Base-by-base conservation (phyloP, 2,888 invertebrate species). In the Hirtodrosophila cameraria region DNA sequence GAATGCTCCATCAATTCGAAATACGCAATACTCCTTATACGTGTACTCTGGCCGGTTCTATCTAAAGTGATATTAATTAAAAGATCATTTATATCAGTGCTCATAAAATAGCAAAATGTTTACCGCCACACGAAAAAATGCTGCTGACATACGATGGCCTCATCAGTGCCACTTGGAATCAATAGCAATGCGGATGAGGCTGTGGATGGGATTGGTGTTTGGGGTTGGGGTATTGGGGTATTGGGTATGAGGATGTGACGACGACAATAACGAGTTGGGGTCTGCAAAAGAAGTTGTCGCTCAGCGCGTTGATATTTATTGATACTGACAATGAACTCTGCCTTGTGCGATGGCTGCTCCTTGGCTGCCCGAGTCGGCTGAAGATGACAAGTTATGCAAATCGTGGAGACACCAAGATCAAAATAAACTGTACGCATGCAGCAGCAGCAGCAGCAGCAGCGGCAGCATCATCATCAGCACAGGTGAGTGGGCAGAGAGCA, bases 41-140 rank as follows among this genome's bases (percentile, higher is more conserved):
- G n/a, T n/a, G n/a, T n/a, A n/a, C n/a, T 20, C 28, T 6, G 27
- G 2, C 43, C 23, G 30, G 13, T 42, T 66, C 73, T 87, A 87
- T 87, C 86, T 87, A 83, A 86, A 86, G 86, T 86, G 86, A 86
- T 87, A 86, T 86, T 86, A 87, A 87, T 86, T 86, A 83, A 86
- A 85, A 86, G 82, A 81, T 87, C 87, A 86, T 86, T 86, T 87
- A 86, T 87, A 86, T 86, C 86, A 83, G 78, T 75, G 83, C 67
- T 80, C 83, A 82, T 84, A 84, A 84, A 84, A 85, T 84, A 84
- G 83, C 83, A 82, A 84, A 85, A 84, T 84, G 85, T 70, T 77
- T 54, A 69, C 61, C 50, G 72, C 46, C 71, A 72, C 67, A 62
- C 62, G 67, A 66, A 72, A 66, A 53, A 49, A 59, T 59, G 67